Base-by-base conservation (phyloP, 2,797 vertebrate species). In the Sebastes taczanowskii region DNA sequence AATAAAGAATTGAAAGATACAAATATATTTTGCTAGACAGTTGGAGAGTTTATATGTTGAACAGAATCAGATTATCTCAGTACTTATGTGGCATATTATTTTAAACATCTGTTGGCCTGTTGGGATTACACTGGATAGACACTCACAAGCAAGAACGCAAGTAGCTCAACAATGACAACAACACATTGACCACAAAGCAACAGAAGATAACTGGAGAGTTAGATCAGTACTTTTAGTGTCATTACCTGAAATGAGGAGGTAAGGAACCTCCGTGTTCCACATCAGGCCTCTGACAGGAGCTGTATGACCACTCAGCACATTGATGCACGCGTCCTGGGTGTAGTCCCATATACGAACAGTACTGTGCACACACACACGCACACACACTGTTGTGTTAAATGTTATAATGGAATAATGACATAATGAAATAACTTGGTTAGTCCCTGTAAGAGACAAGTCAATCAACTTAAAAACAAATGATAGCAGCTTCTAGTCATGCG, bases 341-440 rank as follows among this genome's bases (percentile, higher is more conserved):
- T 99, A 99, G 92, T 99, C 98, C 98, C 98, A 99, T 86, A 99
- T 97, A 63, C 98, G 96, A 69, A 99, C 97, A 34, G 98, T 98
- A 32, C 98, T 99, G 92, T 60, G 91, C 9, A 71, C 4, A 76
- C 58, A 78, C 11, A 71, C 34, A 86, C 5, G 84, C 42, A 70
- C 4, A 74, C 30, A 86, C 63, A 91, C 11, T 42, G 38, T 42
- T 42, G 38, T 42, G 38, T 42, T 42, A 42, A 42, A 42, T 42
- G 38, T 42, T 42, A 42, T 42, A 42, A 42, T 42, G 38, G 38
- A 42, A 42, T 42, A 42, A 42, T 68, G 22, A 23, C 32, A 23
- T 63, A 14, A 62, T 61, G 1, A 25, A 60, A 60, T 30, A 49
- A 27, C 5, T 23, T 22, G 25, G 52, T 38, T 38, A 27, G 16